Evolutionary conservation across 1,140 invertebrate genomes (phyloP), one percentile per base, ranked within the genome.

Genomic region (Acromyrmex charruanus): DNA sequence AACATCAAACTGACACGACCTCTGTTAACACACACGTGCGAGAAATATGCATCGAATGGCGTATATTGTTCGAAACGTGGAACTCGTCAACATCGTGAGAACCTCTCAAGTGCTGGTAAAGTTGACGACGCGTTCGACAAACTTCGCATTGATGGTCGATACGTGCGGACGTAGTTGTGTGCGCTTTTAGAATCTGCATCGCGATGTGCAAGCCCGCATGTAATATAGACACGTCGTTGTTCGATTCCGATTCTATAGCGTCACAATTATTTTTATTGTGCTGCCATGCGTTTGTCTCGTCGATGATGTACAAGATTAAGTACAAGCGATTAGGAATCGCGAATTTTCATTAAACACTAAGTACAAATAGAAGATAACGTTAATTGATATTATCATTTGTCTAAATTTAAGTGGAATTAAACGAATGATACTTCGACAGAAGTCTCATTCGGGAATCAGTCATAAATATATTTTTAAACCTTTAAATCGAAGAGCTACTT

Each of bases 31-130:
- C 16, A 65, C 16, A 59, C 21, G 35, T 16, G 21, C 5, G 9
- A 14, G 49, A 55, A 59, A 72, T 39, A 28, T 35, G 53, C 55
- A n/a, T n/a, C 12, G 2, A 5, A 16, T 55, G 39, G 39, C 39
- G 35, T 63, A 31, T 35, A 49, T 68, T 68, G 77, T 80, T 53
- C 7, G 44, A 21, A 39, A 58, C 66, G 31, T 72, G 31, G 44
- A 68, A 35, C 66, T 53, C 63, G 77, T 80, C 77, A 72, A 72
- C 53, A 58, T 72, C 53, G 79, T 82, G 79, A 35, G 66, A 82
- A 82, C 21, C 31, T 58, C 79, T 82, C 66, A 72, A 82, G 79
- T 82, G 79, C 21, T 10, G 21, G 16, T 9, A 7, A 82, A 82
- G 79, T 58, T 66, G 66, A 82, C 35, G 53, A 55, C 59, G 58